Conservation (phyloP, 2,888 invertebrate genomes). For the Lasioglossum villosulum region DNA sequence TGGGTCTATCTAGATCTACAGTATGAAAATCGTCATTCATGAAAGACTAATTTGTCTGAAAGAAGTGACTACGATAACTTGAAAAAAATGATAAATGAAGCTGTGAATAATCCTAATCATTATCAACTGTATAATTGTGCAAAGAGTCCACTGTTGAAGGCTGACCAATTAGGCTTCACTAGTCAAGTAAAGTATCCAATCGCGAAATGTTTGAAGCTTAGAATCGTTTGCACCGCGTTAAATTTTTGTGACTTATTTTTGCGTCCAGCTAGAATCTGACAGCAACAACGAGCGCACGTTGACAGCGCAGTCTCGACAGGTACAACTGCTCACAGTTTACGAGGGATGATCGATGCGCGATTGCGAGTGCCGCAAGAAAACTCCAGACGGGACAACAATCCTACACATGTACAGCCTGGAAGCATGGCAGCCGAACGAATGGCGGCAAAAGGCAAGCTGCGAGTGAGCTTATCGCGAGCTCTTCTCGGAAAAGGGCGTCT, state of each 20-base stretch:
- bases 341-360: slow-evolving; percentile 35
- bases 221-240: background rate
- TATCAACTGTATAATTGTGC: background rate
- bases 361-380: slow-evolving; percentile 14
- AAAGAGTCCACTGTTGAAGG: background rate
- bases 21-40: too few species aligned
- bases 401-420: slow-evolving; percentile 74
- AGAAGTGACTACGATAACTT: background rate
- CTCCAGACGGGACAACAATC: slow-evolving; percentile 68
- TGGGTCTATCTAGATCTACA: too few species aligned
- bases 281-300: background rate
- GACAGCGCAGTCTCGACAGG: background rate
- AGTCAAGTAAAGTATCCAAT: background rate
- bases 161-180: too few species aligned
- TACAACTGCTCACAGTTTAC: background rate
- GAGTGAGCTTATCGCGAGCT: slow-evolving; percentile 47
- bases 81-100: background rate
- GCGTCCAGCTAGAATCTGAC: background rate
- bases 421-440: slow-evolving; percentile 75
- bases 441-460: slow-evolving; percentile 64
- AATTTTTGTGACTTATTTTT: background rate
- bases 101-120: background rate
- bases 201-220: background rate
- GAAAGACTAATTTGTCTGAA: background rate
- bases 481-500: slow-evolving; percentile 35